phyloP scores from a whole-genome alignment of 2,113 vertebrate species.

The Poeciliopsis turrubarensis region DNA sequence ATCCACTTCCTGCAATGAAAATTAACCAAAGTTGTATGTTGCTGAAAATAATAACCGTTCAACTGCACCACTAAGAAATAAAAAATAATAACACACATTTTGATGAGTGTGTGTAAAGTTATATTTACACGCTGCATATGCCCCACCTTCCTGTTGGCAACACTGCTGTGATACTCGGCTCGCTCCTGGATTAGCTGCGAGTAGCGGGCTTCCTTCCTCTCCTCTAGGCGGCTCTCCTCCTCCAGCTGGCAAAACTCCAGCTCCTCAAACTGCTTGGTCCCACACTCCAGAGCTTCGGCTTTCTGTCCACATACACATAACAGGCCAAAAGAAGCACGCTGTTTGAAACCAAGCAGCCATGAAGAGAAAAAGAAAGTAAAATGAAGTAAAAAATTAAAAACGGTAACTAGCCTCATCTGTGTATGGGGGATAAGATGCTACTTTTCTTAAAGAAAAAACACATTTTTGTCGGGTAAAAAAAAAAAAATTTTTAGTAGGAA shows the following conservation, averaged over 20 bases:
- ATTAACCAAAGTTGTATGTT: neutral
- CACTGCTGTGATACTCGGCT: slow-evolving; percentile 84
- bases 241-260: slow-evolving; percentile 98
- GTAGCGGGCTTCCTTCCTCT: slow-evolving; percentile 85
- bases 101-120: neutral
- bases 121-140: neutral
- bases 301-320: slow-evolving; percentile 77
- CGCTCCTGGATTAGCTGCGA: slow-evolving; percentile 87
- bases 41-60: neutral
- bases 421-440: no score
- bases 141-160: slow-evolving; percentile 88
- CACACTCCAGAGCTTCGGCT: slow-evolving; percentile 87
- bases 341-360: neutral
- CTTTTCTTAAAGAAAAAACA: no score
- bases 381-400: neutral
- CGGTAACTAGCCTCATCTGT: neutral
- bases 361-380: neutral
- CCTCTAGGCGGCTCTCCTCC: slow-evolving; percentile 90
- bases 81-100: neutral
- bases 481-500: no score
- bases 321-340: slow-evolving; percentile 23
- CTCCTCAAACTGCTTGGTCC: slow-evolving; percentile 93
- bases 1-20: neutral
- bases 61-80: no score
- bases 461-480: no score